Evolutionary conservation across 2,113 vertebrate species (phyloP), one percentile per base, ranked within the genome.

Genomic region (Syngnathus typhle): DNA sequence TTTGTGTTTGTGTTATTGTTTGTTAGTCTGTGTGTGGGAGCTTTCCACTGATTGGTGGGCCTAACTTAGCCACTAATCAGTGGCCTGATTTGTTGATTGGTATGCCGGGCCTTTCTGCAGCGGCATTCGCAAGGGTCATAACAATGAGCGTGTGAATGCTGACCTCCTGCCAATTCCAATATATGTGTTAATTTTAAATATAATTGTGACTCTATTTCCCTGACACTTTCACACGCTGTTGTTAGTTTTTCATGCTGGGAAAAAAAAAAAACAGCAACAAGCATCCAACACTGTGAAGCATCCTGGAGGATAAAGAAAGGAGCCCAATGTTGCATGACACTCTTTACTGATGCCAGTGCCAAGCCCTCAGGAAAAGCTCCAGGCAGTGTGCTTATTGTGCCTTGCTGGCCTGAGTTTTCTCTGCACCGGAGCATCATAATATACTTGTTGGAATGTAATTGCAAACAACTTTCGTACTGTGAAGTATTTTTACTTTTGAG

Each of bases 351-450:
- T 41, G 54, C 44, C 70, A 19, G 1, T 49, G 65, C 74, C 63
- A 70, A 79, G 70, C 67, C 72, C 62, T 27, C 62, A 79, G 73
- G 70, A 81, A 59, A 61, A 70, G 79, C 76, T 79, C 46, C 4
- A 64, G 76, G 72, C 79, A 72, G 44, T 78, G 62, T 66, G 65
- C 46, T n/a, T 21, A 63, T 64, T 80, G 60, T 71, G 65, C 15
- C 58, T 43, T 36, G 18, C 43, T 61, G 13, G 68, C 46, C 9
- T 41, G 38, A 78, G 60, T 67, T 27, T 55, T 67, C 68, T 51
- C 70, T 59, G 60, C 76, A 78, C 41, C 39, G 7, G 12, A 36
- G 46, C 32, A 38, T 38, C 67, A 27, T 41, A 68, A 56, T 59
- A 43, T 46, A 46, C 37, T 49, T n/a, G 58, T 41, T 27, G 54